phyloP scores from a whole-genome alignment of 2,113 vertebrate genomes.

The Butorides virescens region DNA sequence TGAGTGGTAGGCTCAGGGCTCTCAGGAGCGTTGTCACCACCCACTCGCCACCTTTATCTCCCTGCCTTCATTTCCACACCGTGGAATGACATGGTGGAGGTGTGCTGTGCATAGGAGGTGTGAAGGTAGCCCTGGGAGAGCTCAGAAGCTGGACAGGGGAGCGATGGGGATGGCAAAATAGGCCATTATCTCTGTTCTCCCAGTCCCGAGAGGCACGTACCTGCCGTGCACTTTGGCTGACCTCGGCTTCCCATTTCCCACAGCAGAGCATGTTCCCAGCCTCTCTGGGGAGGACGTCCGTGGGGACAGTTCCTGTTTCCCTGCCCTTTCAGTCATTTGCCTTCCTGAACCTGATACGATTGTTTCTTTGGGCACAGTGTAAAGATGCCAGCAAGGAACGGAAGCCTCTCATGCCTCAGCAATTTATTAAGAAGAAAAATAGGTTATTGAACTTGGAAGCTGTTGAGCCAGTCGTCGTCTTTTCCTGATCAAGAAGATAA shows the following conservation, averaged over 20 bases:
- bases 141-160: neutral
- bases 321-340: conserved; percentile 68
- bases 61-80: conserved; percentile 30
- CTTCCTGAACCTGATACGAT: conserved; percentile 82
- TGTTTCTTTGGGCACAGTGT: conserved; percentile 78
- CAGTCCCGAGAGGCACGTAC: neutral
- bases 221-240: conserved; percentile 5
- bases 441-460: conserved; percentile 68
- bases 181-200: neutral
- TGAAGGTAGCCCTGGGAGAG: neutral
- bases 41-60: conserved; percentile 37
- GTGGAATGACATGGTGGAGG: accelerated
- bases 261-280: conserved; percentile 51
- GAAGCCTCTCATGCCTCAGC: conserved; percentile 76
- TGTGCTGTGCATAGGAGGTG: neutral
- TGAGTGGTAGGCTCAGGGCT: conserved; percentile 36
- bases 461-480: conserved; percentile 15
- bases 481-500: conserved; percentile 56
- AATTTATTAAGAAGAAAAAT: conserved; percentile 73
- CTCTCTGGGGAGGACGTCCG: conserved; percentile 71
- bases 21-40: conserved; percentile 29
- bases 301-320: conserved; percentile 80
- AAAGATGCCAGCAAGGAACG: conserved; percentile 77
- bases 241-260: conserved; percentile 60
- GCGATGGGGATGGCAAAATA: neutral